Percentiles rank a stretch among this genome's conserved stretches.
These are phyloP conservation scores for Pelecanoides urinatrix DNA, from an alignment of 2,113 vertebrate species.

Conservation along the genomic window DNA sequence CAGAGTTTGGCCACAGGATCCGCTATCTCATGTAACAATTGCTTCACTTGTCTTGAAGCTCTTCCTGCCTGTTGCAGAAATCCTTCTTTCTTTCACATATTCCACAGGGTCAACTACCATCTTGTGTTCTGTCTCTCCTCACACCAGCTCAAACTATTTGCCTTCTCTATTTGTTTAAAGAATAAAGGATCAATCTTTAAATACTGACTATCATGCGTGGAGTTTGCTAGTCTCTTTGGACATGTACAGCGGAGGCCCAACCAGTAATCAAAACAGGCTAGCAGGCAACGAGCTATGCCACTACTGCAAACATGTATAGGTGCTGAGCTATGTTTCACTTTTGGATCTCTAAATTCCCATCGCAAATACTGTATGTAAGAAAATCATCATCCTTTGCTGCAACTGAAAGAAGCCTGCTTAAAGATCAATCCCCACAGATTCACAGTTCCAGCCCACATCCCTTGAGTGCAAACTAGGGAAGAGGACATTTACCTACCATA, in stretches of 20 bases:
- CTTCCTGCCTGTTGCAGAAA: background rate
- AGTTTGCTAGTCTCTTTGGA: background rate
- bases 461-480: background rate
- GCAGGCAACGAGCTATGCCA: background rate
- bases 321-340: background rate
- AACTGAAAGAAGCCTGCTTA: background rate
- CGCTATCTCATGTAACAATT: background rate
- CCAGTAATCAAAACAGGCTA: background rate
- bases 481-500: background rate
- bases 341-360: background rate
- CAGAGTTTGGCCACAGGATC: background rate
- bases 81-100: background rate
- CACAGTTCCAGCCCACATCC: background rate
- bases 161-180: background rate
- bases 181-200: background rate
- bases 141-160: background rate
- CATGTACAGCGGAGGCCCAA: background rate
- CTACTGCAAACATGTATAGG: background rate
- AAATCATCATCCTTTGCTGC: background rate
- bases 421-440: background rate
- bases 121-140: background rate
- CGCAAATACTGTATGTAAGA: background rate
- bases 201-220: background rate
- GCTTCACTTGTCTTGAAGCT: background rate
- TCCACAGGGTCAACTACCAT: background rate